phyloP scores from a whole-genome alignment of 2,888 invertebrate species.

The Drosophila paracracens region DNA sequence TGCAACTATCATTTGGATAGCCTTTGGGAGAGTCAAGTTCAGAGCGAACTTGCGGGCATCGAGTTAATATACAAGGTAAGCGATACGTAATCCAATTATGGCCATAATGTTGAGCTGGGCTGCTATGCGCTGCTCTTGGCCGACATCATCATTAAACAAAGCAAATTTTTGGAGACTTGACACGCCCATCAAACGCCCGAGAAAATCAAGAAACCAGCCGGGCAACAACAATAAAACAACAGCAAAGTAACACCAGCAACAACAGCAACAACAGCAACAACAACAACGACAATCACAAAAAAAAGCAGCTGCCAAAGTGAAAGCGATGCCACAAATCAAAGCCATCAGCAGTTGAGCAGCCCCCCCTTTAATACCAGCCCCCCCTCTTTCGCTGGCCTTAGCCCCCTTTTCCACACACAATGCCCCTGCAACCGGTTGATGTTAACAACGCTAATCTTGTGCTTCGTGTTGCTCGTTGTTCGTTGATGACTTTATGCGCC shows the following conservation, averaged over 20 bases:
- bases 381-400: background rate
- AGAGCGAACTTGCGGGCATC: constrained; percentile 43
- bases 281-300: constrained; percentile 6
- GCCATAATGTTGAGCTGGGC: constrained; percentile 16
- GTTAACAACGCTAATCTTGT: constrained; percentile 32
- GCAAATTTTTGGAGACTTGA: constrained; percentile 24
- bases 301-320: constrained; percentile 60
- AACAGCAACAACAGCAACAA: constrained; percentile 8
- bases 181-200: constrained; percentile 38
- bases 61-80: constrained; percentile 34
- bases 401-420: background rate
- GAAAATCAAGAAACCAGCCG: constrained; percentile 1
- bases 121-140: constrained; percentile 38
- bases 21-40: constrained; percentile 16
- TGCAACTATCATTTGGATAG: background rate
- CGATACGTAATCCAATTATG: constrained; percentile 47
- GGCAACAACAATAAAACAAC: background rate
- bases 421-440: constrained; percentile 47
- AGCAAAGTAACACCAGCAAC: background rate
- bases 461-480: constrained; percentile 16
- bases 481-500: constrained; percentile 39
- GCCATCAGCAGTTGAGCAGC: constrained; percentile 35
- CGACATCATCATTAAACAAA: constrained; percentile 44
- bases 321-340: constrained; percentile 77
- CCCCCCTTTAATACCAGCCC: background rate